Evolutionary conservation across 2,888 invertebrate species (phyloP).

Genomic region (Cotesia congregata): DNA sequence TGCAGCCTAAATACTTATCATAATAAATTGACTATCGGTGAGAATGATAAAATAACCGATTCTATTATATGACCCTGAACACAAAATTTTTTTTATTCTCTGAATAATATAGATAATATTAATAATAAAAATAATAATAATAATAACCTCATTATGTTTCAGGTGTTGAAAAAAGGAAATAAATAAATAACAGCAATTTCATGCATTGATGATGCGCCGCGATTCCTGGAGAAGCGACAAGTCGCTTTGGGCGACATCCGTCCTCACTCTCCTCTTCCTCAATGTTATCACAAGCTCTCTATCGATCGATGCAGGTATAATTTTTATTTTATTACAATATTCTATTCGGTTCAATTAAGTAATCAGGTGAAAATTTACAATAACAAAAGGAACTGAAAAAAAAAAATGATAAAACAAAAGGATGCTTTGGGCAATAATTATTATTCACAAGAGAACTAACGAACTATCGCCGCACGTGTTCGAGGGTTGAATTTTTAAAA

Average conservation of each 20-base stretch:
- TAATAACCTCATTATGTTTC: conserved; percentile 41
- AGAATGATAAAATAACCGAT: too few relatives aligned
- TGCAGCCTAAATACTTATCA: too few relatives aligned
- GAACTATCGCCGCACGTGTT: conserved; percentile 18
- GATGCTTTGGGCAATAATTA: conserved; percentile 15
- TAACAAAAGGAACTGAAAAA: not conserved
- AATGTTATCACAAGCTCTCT: conserved; percentile 55
- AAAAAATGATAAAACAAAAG: not conserved
- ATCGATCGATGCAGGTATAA: conserved; percentile 54
- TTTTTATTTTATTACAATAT: not conserved
- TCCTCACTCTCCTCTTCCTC: conserved; percentile 53
- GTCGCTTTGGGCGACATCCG: conserved; percentile 63
- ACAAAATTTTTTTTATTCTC: too few relatives aligned
- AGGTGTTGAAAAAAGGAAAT: conserved; percentile 50
- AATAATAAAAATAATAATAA: not conserved
- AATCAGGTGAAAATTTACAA: not conserved
- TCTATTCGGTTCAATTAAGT: conserved; percentile 4
- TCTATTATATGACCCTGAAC: too few relatives aligned
- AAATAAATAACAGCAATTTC: conserved; percentile 51
- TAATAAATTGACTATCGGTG: too few relatives aligned
- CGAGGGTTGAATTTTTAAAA: conserved; percentile 19
- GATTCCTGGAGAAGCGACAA: conserved; percentile 64
- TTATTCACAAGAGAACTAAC: conserved; percentile 3
- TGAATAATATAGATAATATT: too few relatives aligned
- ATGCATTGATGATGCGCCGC: conserved; percentile 68